phyloP scores from a whole-genome alignment of 2,888 invertebrate genomes.

The Oscheius sp. region DNA sequence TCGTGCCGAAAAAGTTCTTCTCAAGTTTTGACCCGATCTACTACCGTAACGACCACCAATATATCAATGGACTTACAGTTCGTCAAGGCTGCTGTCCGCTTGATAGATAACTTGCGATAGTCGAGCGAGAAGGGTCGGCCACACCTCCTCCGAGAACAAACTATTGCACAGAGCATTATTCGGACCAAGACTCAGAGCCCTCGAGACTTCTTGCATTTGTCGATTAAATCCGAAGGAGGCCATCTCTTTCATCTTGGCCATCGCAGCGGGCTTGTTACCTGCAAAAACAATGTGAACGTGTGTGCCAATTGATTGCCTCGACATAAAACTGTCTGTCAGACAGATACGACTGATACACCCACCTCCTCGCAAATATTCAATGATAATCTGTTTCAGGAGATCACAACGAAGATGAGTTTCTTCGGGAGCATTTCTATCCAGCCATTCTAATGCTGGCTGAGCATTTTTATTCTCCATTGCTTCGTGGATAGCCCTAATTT shows the following conservation, averaged over 20 bases:
- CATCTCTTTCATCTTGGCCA: conserved; percentile 11
- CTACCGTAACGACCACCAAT: conserved; percentile 16
- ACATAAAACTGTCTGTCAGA: background rate
- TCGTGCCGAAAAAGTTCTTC: conserved; percentile 9
- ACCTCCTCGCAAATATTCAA: conserved; percentile 43
- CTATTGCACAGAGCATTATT: conserved; percentile 35
- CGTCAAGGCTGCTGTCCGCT: conserved; percentile 45
- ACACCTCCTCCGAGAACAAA: conserved; percentile 34
- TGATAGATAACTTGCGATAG: conserved; percentile 54
- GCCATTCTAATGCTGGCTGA: conserved; percentile 40
- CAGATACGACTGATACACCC: background rate
- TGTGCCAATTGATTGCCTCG: background rate
- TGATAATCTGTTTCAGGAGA: conserved; percentile 41
- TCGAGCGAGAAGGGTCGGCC: conserved; percentile 46
- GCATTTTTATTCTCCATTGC: conserved; percentile 40
- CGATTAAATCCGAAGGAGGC: conserved; percentile 18
- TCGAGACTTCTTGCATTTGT: conserved; percentile 30
- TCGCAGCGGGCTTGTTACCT: conserved; percentile 31
- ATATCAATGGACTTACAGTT: conserved; percentile 49
- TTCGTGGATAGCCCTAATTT: conserved; percentile 26
- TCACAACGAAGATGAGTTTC: conserved; percentile 39
- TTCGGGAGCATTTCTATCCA: conserved; percentile 38
- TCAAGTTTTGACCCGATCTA: background rate
- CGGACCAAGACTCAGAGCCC: conserved; percentile 40
- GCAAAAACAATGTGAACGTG: conserved; percentile 9